Percentiles rank a stretch among this genome's conserved stretches.
Conservation (phyloP, 2,888 invertebrate species). For the Volucella inanis region DNA sequence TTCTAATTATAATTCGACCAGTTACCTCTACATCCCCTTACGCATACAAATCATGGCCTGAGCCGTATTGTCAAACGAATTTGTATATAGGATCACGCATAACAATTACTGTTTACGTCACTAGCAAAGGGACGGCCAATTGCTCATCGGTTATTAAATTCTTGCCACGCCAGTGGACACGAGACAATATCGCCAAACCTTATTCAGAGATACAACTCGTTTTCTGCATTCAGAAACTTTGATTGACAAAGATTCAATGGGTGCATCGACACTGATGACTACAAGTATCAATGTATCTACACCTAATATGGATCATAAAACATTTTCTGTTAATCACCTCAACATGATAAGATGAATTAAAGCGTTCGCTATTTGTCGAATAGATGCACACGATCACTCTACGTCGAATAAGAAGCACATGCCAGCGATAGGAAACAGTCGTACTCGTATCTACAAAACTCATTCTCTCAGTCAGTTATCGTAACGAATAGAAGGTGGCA, state of each 20-base stretch:
- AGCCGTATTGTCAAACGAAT: not conserved
- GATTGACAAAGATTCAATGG: conserved; percentile 10
- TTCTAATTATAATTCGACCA: conserved; percentile 44
- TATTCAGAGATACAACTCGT: not conserved
- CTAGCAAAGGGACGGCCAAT: not conserved
- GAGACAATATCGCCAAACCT: conserved; percentile 5
- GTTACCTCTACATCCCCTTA: conserved; percentile 2
- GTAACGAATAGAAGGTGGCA: not conserved
- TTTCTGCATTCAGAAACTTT: not conserved
- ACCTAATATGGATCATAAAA: not conserved
- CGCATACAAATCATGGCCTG: conserved; percentile 51
- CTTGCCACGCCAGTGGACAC: conserved; percentile 1
- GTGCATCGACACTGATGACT: conserved; percentile 31
- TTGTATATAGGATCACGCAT: conserved; percentile 9
- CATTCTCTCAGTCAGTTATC: conserved; percentile 15
- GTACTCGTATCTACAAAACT: not conserved
- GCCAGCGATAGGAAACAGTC: too few relatives aligned
- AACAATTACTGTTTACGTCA: conserved; percentile 38
- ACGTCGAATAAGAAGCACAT: not conserved
- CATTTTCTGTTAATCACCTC: not conserved
- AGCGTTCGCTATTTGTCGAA: too few relatives aligned
- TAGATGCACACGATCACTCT: conserved; percentile 1
- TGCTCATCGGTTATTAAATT: conserved; percentile 4
- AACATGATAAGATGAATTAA: not conserved
- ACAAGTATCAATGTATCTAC: conserved; percentile 1